A percentile compares a stretch with the other conserved stretches of the same genome.
Conservation (phyloP, 2,888 invertebrate species). For the Oeneis ivallda region DNA sequence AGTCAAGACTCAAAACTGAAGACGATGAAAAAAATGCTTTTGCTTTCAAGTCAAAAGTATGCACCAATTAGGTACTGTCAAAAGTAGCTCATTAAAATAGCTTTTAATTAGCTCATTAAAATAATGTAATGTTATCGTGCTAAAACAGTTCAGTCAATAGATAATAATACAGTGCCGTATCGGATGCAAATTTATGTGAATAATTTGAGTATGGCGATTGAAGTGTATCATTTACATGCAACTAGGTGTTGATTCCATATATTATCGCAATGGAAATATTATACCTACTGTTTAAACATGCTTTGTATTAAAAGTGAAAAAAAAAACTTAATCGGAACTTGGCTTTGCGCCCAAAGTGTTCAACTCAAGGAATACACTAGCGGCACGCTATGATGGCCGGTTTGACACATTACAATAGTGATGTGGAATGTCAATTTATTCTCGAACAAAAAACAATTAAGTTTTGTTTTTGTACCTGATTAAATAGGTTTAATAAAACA, state of each 20-base stretch:
- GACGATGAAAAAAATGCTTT: no score
- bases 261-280: background rate
- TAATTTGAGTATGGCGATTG: background rate
- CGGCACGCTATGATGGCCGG: no score
- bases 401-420: no score
- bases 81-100: no score
- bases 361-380: background rate
- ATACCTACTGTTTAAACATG: background rate
- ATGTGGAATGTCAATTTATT: no score
- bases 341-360: slow-evolving; percentile 8
- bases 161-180: background rate
- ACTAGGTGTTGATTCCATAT: slow-evolving; percentile 1
- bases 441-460: no score
- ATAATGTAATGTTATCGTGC: background rate
- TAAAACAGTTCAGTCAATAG: background rate
- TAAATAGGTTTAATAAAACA: no score
- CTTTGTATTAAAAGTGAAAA: slow-evolving; percentile 2
- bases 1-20: no score
- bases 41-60: no score
- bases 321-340: slow-evolving; percentile 6
- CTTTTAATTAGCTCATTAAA: no score
- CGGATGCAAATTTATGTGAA: background rate
- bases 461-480: no score
- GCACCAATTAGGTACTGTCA: no score
- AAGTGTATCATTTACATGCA: background rate